phyloP scores from a whole-genome alignment of 2,113 vertebrate species.

The Dermatemys mawii region DNA sequence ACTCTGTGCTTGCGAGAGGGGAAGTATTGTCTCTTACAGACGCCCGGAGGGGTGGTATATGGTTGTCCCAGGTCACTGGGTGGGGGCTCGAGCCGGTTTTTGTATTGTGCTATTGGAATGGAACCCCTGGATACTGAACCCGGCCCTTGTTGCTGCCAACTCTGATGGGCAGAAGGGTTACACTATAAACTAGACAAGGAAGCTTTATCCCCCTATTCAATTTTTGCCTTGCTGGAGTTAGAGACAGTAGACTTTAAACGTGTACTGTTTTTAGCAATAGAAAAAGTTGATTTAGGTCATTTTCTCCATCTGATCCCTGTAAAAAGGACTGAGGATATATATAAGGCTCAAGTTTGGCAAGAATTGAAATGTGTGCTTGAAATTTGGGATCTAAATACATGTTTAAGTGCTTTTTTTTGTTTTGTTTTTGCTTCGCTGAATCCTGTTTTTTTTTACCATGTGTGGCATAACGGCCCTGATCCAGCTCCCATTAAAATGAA shows the following conservation, averaged over 20 bases:
- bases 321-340: not conserved
- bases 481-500: slow-evolving; percentile 28
- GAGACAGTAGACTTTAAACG: not conserved
- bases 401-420: accelerated
- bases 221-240: not conserved
- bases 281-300: not conserved
- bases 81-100: no score
- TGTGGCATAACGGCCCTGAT: not conserved
- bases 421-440: slow-evolving; percentile 42
- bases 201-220: not conserved
- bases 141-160: no score
- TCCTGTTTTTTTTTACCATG: not conserved
- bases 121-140: no score
- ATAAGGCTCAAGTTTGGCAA: not conserved
- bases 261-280: not conserved
- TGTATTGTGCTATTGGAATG: no score
- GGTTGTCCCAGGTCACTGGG: no score
- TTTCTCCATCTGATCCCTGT: not conserved
- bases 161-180: no score
- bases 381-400: not conserved
- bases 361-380: not conserved
- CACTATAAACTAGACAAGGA: not conserved
- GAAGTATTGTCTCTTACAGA: no score
- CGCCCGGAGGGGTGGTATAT: no score
- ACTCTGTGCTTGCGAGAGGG: no score